Base-by-base conservation (phyloP, 2,113 vertebrate species). In the Alethe castanea region DNA sequence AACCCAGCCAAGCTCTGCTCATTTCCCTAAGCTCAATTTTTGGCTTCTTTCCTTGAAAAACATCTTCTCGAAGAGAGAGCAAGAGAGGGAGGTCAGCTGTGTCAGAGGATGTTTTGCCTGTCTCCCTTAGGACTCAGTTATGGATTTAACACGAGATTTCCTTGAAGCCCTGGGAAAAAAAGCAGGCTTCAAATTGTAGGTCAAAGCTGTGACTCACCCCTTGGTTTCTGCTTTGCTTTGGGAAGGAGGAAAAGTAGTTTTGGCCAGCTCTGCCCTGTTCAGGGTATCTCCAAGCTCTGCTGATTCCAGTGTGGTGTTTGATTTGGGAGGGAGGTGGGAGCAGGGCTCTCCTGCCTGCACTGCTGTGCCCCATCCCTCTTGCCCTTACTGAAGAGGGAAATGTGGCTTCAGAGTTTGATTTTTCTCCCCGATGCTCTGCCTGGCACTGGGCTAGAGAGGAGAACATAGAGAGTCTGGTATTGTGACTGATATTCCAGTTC, bases 61-160 rank as follows among this genome's bases (percentile, higher is more conserved):
- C 93, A 96, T 86, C 94, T 88, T 87, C 81, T 86, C 0, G 1
- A 64, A 36, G 40, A 91, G 64, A 85, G 60, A 40, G 52, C 8
- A 62, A 67, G 78, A 90, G 71, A 95, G 90, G 52, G 90, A 92
- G 94, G 92, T 93, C 93, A 86, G 86, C 82, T 93, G 88, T 96
- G 90, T 90, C 92, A 96, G 90, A 97, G 90, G 93, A 95, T 94
- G 95, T 94, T 97, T 96, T 95, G 88, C 93, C 88, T 94, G 44
- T 92, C 60, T 96, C 95, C 85, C 93, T 88, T 78, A 94, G 88
- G 94, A 94, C 80, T 92, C 11, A 0, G 73, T 92, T 97, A 88
- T 92, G 79, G 95, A 94, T 97, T 97, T 97, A 96, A 94, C 95
- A 93, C 4, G 12, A 96, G 86, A 92, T 96, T 95, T 94, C 92